phyloP scores from a whole-genome alignment of 2,113 vertebrate genomes.

The Periophthalmodon schlosseri region DNA sequence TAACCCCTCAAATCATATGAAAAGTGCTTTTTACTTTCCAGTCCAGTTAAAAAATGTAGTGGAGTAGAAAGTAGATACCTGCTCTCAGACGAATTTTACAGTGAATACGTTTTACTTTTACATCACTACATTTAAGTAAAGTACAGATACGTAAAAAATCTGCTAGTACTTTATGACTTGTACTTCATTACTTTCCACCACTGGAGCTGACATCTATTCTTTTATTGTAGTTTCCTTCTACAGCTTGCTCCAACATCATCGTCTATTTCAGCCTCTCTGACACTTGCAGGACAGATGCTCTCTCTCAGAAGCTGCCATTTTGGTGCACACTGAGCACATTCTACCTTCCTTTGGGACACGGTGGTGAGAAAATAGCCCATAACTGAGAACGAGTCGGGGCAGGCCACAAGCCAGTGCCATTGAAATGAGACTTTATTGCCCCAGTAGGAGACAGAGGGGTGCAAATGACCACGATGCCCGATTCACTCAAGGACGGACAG shows the following conservation, averaged over 20 bases:
- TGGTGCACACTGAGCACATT: conserved; percentile 28
- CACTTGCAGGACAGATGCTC: conserved; percentile 47
- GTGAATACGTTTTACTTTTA: too few species aligned
- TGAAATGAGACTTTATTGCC: conserved; percentile 48
- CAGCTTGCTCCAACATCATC: conserved; percentile 2
- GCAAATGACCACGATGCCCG: conserved; percentile 37
- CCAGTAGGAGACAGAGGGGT: conserved; percentile 36
- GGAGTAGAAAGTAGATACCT: too few species aligned
- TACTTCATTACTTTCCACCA: too few species aligned
- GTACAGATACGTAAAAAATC: too few species aligned
- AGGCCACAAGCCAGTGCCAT: conserved; percentile 46
- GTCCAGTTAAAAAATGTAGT: too few species aligned
- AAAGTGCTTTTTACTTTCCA: too few species aligned
- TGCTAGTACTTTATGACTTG: too few species aligned
- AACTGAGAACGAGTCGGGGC: conserved; percentile 31
- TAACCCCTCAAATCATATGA: too few species aligned
- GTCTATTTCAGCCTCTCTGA: conserved; percentile 16
- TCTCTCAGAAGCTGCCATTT: conserved; percentile 30
- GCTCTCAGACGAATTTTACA: too few species aligned
- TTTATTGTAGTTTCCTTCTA: conserved; percentile 5
- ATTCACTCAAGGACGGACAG: conserved; percentile 42
- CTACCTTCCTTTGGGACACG: conserved; percentile 39
- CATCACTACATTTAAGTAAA: too few species aligned
- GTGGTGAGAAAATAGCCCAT: conserved; percentile 49
- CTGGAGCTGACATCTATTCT: neutral